Evolutionary conservation across 2,797 vertebrate genomes (phyloP).

Genomic region (Chromobotia macracanthus): DNA sequence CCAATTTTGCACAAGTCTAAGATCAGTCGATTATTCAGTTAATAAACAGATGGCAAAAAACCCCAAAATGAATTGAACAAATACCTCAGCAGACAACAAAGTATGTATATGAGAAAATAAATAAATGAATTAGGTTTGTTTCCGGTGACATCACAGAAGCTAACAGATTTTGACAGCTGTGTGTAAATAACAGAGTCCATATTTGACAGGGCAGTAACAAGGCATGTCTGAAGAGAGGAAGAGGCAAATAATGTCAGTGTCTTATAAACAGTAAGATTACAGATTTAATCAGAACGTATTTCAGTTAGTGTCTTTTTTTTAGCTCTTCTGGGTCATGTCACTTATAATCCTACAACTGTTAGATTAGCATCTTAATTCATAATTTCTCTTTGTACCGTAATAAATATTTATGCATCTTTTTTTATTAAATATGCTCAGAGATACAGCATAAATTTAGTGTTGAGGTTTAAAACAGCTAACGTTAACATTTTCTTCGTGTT

Average conservation of each 20-base stretch:
- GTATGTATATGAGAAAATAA: background rate
- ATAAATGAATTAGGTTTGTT: background rate
- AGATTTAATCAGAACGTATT: slow-evolving; percentile 1
- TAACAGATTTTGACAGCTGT: slow-evolving; percentile 18
- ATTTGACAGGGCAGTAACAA: slow-evolving; percentile 18
- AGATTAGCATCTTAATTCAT: too few relatives aligned
- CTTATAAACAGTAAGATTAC: background rate
- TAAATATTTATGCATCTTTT: too few relatives aligned
- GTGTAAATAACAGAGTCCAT: slow-evolving; percentile 26
- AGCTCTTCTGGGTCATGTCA: background rate
- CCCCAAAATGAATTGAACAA: background rate
- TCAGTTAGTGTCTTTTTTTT: background rate
- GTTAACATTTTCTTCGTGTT: too few relatives aligned
- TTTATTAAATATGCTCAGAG: background rate
- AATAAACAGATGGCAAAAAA: too few relatives aligned
- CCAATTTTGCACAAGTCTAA: too few relatives aligned
- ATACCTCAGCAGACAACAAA: background rate
- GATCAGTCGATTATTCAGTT: too few relatives aligned
- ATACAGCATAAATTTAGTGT: background rate
- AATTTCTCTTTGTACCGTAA: too few relatives aligned
- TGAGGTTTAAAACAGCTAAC: background rate
- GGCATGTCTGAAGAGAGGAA: background rate
- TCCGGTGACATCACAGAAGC: background rate
- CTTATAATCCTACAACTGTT: background rate
- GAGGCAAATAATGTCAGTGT: background rate